phyloP scores from a whole-genome alignment of 1,140 invertebrate species.

The Hycleus cichorii region DNA sequence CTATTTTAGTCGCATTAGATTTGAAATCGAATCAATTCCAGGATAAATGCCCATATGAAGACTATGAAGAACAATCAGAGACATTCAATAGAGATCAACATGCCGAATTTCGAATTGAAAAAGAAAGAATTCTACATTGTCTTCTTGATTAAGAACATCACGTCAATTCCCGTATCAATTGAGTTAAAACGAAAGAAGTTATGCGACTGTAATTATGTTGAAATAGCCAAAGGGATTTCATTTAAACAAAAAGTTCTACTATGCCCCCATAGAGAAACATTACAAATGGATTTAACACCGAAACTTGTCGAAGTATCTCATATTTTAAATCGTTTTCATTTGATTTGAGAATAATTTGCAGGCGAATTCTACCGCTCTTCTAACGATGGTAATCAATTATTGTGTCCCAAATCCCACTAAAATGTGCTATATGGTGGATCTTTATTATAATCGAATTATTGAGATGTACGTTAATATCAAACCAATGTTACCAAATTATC shows the following conservation, averaged over 20 bases:
- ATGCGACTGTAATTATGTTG: constrained; percentile 22
- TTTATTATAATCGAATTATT: constrained; percentile 18
- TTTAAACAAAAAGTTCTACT: too few species aligned
- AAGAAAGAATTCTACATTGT: constrained; percentile 13
- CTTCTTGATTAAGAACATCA: constrained; percentile 24
- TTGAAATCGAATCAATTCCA: not conserved
- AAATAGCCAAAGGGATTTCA: too few species aligned
- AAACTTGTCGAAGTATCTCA: too few species aligned
- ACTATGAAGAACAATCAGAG: constrained; percentile 17
- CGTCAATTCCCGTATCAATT: constrained; percentile 13
- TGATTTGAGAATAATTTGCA: too few species aligned
- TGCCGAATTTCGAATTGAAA: constrained; percentile 20
- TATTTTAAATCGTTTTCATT: too few species aligned
- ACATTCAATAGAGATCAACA: constrained; percentile 8
- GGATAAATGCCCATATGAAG: constrained; percentile 17
- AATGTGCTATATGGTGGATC: constrained; percentile 17
- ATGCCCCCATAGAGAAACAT: too few species aligned
- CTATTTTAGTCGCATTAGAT: too few species aligned
- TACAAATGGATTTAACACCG: too few species aligned
- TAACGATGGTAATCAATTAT: constrained; percentile 17
- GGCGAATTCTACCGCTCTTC: not conserved
- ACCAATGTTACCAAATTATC: constrained; percentile 1
- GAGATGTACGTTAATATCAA: constrained; percentile 21
- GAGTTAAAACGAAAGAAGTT: constrained; percentile 24
- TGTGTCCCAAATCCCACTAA: not conserved